Conservation (phyloP, 1,140 invertebrate species). For the Magallana angulata region DNA sequence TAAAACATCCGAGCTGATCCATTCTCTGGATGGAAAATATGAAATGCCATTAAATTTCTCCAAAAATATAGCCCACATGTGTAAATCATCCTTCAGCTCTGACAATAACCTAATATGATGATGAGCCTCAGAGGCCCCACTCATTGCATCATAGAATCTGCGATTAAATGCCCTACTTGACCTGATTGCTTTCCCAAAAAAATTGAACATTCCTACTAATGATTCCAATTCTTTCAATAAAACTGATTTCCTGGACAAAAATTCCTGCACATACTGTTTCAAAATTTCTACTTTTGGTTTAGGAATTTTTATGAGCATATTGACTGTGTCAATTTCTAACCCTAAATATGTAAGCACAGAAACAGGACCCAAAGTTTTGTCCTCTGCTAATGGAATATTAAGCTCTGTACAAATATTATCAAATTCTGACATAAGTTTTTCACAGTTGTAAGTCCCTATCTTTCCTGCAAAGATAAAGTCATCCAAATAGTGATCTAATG, state of each 20-base stretch:
- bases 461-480: slow-evolving; percentile 2
- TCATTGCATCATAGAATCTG: too few relatives aligned
- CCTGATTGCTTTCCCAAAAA: too few relatives aligned
- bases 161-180: too few relatives aligned
- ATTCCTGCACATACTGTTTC: background rate
- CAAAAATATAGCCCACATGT: too few relatives aligned
- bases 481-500: slow-evolving; percentile 49
- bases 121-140: too few relatives aligned
- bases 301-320: slow-evolving; percentile 33
- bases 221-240: slow-evolving; percentile 7
- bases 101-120: too few relatives aligned
- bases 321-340: slow-evolving; percentile 35
- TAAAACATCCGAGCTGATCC: too few relatives aligned
- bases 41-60: too few relatives aligned
- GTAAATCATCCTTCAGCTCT: too few relatives aligned
- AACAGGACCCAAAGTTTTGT: slow-evolving; percentile 40
- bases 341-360: slow-evolving; percentile 32
- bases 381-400: slow-evolving; percentile 20
- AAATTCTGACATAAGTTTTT: slow-evolving; percentile 16
- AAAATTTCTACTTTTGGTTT: slow-evolving; percentile 38
- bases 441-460: background rate
- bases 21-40: too few relatives aligned
- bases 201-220: too few relatives aligned
- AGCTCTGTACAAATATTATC: background rate
- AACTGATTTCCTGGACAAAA: slow-evolving; percentile 17